Percentiles rank a stretch among this genome's conserved stretches.
phyloP scores from a whole-genome alignment of 2,797 vertebrate species.

The Propithecus perrieri region DNA sequence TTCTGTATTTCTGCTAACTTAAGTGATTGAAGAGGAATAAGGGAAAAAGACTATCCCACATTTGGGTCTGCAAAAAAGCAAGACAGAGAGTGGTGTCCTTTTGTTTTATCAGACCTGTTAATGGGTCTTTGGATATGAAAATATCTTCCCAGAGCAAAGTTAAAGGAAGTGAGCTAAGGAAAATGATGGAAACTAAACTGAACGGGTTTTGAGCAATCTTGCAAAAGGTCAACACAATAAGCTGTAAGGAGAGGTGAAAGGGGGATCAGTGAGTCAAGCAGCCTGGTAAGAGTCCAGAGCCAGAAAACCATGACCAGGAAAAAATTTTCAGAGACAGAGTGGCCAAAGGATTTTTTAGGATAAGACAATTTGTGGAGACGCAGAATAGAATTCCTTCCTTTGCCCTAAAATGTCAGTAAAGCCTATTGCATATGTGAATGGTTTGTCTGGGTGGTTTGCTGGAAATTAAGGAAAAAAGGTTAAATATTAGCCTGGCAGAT shows the following conservation, averaged over 20 bases:
- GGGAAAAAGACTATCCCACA: background rate
- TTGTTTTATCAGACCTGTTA: background rate
- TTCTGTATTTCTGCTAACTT: background rate
- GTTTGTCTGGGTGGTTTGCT: background rate
- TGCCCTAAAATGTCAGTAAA: background rate
- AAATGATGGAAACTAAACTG: background rate
- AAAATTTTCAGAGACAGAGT: background rate
- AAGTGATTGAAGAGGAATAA: background rate
- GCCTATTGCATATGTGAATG: background rate
- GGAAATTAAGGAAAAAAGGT: background rate
- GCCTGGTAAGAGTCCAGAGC: accelerated
- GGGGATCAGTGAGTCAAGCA: background rate
- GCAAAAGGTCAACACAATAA: background rate
- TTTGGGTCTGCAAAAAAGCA: background rate
- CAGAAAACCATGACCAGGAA: accelerated
- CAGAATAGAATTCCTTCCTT: background rate
- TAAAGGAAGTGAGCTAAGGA: background rate
- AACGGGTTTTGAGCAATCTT: background rate
- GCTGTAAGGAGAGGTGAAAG: background rate
- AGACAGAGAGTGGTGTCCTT: background rate
- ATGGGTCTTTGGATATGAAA: background rate
- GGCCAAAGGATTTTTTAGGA: background rate
- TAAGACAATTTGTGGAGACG: background rate
- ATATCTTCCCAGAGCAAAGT: background rate
- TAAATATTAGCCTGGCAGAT: background rate